Conservation (phyloP, 2,888 invertebrate species). For the Pelosia muscerda region DNA sequence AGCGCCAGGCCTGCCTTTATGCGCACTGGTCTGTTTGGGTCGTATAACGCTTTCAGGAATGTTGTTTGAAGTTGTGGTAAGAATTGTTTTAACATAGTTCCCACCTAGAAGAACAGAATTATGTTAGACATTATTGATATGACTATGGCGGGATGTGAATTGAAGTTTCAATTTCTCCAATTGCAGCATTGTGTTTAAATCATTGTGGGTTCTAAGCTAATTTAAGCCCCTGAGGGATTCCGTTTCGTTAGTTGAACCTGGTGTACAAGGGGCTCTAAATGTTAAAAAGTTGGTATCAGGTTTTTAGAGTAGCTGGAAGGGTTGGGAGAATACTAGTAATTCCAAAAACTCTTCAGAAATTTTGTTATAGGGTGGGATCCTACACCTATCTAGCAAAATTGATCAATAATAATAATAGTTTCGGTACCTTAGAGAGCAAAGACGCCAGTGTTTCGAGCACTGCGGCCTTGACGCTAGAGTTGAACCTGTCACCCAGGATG, state of each 20-base stretch:
- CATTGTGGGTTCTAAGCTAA: not conserved
- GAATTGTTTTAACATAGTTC: slow-evolving; percentile 98
- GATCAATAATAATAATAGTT: not conserved
- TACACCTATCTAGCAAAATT: not conserved
- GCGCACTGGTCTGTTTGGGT: slow-evolving; percentile 94
- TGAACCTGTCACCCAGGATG: slow-evolving; percentile 98
- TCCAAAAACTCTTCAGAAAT: no score
- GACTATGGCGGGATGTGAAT: not conserved
- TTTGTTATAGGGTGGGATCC: no score
- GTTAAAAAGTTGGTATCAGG: no score
- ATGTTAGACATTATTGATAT: not conserved
- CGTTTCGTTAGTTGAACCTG: no score
- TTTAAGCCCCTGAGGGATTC: no score
- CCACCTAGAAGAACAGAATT: slow-evolving; percentile 88
- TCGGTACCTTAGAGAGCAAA: slow-evolving; percentile 94
- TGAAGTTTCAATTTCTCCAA: not conserved
- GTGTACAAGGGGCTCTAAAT: no score
- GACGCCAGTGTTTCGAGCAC: slow-evolving; percentile 97
- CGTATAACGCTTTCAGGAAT: slow-evolving; percentile 97
- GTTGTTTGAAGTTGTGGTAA: slow-evolving; percentile 99
- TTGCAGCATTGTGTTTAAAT: no score
- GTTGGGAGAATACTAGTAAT: no score
- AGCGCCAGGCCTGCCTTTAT: slow-evolving; percentile 96
- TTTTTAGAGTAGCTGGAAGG: no score
- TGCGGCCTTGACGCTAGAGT: slow-evolving; percentile 97